Base-by-base conservation (phyloP, 2,113 vertebrate species). In the Spea multiplicata region DNA sequence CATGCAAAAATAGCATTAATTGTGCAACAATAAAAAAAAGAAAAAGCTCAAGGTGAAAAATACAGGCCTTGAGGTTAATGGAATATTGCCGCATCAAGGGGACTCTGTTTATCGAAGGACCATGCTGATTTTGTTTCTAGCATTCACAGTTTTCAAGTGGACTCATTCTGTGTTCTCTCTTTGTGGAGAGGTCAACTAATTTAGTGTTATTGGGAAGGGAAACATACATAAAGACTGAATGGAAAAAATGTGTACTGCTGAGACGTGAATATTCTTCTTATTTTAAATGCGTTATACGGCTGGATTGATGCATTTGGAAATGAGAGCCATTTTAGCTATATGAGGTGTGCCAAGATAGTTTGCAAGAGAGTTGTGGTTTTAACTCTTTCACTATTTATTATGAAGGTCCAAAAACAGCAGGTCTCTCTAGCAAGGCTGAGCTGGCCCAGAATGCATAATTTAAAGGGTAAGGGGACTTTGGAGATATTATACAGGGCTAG, bases 161-260 rank as follows among this genome's bases (percentile, higher is more conserved):
- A 78, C 66, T 78, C 50, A 78, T 78, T 78, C 59, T 78, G 48
- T 70, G 8, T 53, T 72, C 68, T 78, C 71, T 53, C 69, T 44
- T 59, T 79, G 71, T 49, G 10, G 50, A 66, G 62, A 79, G 76
- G 76, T 79, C 77, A 80, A 62, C 70, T 72, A 46, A 78, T 71
- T 71, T 78, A 78, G 68, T 71, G 47, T 71, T 78, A 71, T 71
- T 78, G 76, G 76, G 72, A 66, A 66, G 50, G 59, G 71, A 78
- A 72, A 72, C 76, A 48, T 61, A 78, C 44, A 78, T 78, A 72
- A 57, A 77, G 66, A 55, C 69, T 55, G 55, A 16, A 72, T 55
- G 48, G 69, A 30, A 65, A 30, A 78, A 78, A 78, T 78, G 67
- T 78, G 57, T 52, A 10, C 44, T 12, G 55, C 69, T 7, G 10